Base-by-base conservation (phyloP, 2,888 invertebrate species). In the Helleia helle region DNA sequence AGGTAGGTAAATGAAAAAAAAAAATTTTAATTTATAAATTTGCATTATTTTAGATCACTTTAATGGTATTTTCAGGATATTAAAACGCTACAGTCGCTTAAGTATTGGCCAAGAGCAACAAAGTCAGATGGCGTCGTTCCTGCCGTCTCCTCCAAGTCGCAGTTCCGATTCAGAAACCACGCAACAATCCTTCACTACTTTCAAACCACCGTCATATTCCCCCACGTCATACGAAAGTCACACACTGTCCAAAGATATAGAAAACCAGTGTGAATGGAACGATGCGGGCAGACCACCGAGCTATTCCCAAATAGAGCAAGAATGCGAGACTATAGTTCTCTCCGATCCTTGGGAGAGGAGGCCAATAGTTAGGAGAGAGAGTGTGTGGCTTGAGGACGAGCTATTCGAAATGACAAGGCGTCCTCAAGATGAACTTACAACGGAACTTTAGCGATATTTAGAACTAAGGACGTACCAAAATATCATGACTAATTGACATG, bases 381-480 rank as follows among this genome's bases (percentile, higher is more conserved):
- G 89, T 41, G 85, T 90, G 36, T 91, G 91, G 88, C 71, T 91
- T 43, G 93, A 92, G 59, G 92, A 94, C 59, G 94, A 94, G 71
- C 91, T 93, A 63, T 91, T 91, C 57, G 92, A 93, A 65, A 87
- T 94, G 70, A 93, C 93, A 43, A 92, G 93, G 71, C 87, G 94
- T 59, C 94, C 94, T 36, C 94, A 94, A 77, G 94, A 94, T 74
- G 94, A 94, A 81, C 92, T 94, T 56, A 94, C 94, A 59, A 94
- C 94, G 59, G 94, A 94, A 86, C 87, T 93, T 72, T 94, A 84
- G 77, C 45, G n/a, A 4, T n/a, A n/a, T n/a, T n/a, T n/a, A n/a
- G n/a, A n/a, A n/a, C n/a, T n/a, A n/a, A n/a, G n/a, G n/a, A n/a
- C n/a, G n/a, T n/a, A n/a, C n/a, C n/a, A n/a, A n/a, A n/a, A n/a